These are phyloP conservation scores for Stegostoma tigrinum DNA, from an alignment of 2,113 vertebrate species.

Conservation along the genomic window DNA sequence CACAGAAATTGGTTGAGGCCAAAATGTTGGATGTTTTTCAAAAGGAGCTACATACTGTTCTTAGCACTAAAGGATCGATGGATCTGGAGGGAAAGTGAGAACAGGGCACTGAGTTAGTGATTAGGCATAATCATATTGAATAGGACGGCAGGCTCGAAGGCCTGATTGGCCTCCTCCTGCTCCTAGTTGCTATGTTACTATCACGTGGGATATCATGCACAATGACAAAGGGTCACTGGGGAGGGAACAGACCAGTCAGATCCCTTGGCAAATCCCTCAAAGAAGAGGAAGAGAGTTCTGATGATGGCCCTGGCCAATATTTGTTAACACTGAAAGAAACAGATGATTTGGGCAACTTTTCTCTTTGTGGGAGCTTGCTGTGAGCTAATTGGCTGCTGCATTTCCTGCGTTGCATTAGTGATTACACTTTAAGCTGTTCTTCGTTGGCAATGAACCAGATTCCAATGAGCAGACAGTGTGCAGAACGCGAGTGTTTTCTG, in stretches of 20 bases:
- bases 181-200: no score
- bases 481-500: background rate
- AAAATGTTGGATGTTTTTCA: no score
- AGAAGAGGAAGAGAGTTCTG: background rate
- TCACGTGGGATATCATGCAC: background rate
- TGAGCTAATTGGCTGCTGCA: background rate
- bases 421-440: background rate
- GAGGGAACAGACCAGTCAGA: background rate
- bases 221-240: background rate
- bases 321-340: background rate
- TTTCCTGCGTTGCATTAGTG: background rate
- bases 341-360: background rate
- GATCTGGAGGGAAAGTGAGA: no score
- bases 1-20: no score
- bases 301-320: background rate
- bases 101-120: no score
- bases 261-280: background rate
- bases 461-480: background rate
- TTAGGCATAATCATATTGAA: no score
- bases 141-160: no score
- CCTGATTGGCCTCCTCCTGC: no score
- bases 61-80: no score
- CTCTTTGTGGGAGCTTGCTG: background rate
- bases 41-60: no score
- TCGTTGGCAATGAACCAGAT: background rate